Percentiles rank a stretch among this genome's conserved stretches.
These are phyloP conservation scores for Eupithecia pulchellata DNA, from an alignment of 2,888 invertebrate genomes.

Conservation along the genomic window DNA sequence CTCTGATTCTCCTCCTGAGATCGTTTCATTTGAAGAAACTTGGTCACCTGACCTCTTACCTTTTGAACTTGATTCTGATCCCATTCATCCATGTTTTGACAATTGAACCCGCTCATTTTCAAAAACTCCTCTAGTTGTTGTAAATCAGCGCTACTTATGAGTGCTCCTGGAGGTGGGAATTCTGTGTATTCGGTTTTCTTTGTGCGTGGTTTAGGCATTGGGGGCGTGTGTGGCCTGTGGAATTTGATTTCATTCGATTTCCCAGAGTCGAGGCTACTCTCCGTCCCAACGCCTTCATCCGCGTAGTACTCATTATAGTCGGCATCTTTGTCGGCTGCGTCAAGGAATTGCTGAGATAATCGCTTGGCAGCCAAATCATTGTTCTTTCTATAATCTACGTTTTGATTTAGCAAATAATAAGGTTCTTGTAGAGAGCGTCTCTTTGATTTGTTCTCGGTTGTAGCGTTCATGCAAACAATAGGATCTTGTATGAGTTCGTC, in stretches of 20 bases:
- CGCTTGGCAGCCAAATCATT: slow-evolving; percentile 83
- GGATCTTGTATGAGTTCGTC: slow-evolving; percentile 84
- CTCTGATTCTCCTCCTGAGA: slow-evolving; percentile 88
- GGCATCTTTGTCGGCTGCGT: slow-evolving; percentile 83
- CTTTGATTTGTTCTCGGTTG: slow-evolving; percentile 85
- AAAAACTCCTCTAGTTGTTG: slow-evolving; percentile 89
- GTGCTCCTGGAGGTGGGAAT: slow-evolving; percentile 79
- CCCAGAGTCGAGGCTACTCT: slow-evolving; percentile 85
- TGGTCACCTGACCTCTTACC: slow-evolving; percentile 89
- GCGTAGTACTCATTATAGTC: slow-evolving; percentile 83
- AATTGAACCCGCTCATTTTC: slow-evolving; percentile 89
- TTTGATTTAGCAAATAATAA: slow-evolving; percentile 86
- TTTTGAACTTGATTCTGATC: slow-evolving; percentile 89
- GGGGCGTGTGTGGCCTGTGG: slow-evolving; percentile 82
- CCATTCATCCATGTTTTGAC: slow-evolving; percentile 88
- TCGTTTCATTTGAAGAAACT: slow-evolving; percentile 89
- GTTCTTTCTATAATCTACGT: slow-evolving; percentile 79
- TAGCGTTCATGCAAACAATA: slow-evolving; percentile 73
- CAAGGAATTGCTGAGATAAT: slow-evolving; percentile 81
- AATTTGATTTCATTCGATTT: slow-evolving; percentile 83
- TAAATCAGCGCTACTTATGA: slow-evolving; percentile 87
- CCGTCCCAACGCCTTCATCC: slow-evolving; percentile 87
- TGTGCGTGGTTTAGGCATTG: slow-evolving; percentile 79
- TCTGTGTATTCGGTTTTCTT: slow-evolving; percentile 81
- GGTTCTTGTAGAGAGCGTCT: slow-evolving; percentile 91